These are phyloP conservation scores for Tympanoctomys barrerae DNA, from an alignment of 2,797 vertebrate genomes.

Conservation along the genomic window DNA sequence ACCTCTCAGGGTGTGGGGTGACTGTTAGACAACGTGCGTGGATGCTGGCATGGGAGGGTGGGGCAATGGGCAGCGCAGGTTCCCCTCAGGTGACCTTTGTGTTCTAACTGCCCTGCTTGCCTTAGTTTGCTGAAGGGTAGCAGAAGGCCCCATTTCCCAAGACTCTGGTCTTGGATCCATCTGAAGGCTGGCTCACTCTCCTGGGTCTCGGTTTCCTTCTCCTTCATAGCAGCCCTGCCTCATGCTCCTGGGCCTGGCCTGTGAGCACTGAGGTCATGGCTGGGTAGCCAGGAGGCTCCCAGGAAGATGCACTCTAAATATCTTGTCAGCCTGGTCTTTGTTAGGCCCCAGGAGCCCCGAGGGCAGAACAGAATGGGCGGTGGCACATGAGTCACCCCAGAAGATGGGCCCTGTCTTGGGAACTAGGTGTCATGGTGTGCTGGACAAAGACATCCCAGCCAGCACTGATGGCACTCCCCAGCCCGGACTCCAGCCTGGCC, in stretches of 20 bases:
- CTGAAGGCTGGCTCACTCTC: background rate
- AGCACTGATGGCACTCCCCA: background rate
- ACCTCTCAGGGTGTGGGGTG: background rate
- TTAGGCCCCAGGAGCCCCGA: background rate
- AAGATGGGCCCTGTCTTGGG: background rate
- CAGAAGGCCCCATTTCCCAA: background rate
- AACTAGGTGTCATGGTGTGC: background rate
- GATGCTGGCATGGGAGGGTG: background rate
- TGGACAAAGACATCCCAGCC: background rate
- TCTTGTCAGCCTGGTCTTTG: background rate
- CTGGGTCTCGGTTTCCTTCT: constrained; percentile 45
- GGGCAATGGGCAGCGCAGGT: background rate
- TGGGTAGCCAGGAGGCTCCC: background rate
- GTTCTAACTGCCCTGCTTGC: background rate
- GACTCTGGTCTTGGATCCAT: background rate
- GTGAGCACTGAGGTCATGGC: background rate
- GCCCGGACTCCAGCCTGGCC: too few species aligned
- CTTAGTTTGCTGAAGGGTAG: background rate
- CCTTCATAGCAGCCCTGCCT: background rate
- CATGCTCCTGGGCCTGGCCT: background rate
- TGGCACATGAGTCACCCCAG: background rate
- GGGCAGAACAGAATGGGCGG: background rate
- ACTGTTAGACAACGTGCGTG: background rate
- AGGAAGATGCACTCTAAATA: background rate
- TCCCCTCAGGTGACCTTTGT: background rate